These are phyloP conservation scores for Uria lomvia DNA, from an alignment of 2,113 vertebrate species.

Conservation along the genomic window DNA sequence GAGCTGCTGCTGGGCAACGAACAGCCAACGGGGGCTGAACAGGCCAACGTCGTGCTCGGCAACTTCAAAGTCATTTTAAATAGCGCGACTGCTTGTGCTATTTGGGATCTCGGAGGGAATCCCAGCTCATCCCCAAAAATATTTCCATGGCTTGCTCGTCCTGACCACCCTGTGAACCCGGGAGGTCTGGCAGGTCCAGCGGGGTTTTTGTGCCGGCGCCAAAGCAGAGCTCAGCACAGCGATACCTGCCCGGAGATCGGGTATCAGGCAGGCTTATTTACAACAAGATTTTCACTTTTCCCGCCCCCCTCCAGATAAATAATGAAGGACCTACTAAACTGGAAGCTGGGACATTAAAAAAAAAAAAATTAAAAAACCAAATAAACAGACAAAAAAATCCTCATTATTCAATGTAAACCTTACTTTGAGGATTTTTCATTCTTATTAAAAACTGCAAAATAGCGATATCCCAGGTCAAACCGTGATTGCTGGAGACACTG, in stretches of 20 bases:
- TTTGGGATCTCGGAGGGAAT: neutral
- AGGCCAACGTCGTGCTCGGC: neutral
- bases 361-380: neutral
- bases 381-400: too few species aligned
- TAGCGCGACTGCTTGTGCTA: neutral
- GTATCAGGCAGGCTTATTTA: neutral
- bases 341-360: neutral
- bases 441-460: neutral
- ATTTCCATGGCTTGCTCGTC: neutral
- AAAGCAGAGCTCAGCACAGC: neutral
- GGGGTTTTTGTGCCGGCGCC: neutral
- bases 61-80: neutral
- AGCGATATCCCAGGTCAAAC: neutral
- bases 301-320: accelerated
- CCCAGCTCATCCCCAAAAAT: constrained; percentile 8
- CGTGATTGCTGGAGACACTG: neutral
- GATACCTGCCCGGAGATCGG: neutral
- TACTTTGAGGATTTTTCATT: neutral
- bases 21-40: accelerated
- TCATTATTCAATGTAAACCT: neutral
- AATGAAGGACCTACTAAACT: neutral
- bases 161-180: constrained; percentile 41
- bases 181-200: constrained; percentile 33
- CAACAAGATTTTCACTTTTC: neutral
- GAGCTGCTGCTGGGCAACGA: neutral